Percentiles rank a stretch among this genome's conserved stretches.
These are phyloP conservation scores for Drosophila auraria DNA, from an alignment of 1,140 invertebrate genomes.

Conservation along the genomic window DNA sequence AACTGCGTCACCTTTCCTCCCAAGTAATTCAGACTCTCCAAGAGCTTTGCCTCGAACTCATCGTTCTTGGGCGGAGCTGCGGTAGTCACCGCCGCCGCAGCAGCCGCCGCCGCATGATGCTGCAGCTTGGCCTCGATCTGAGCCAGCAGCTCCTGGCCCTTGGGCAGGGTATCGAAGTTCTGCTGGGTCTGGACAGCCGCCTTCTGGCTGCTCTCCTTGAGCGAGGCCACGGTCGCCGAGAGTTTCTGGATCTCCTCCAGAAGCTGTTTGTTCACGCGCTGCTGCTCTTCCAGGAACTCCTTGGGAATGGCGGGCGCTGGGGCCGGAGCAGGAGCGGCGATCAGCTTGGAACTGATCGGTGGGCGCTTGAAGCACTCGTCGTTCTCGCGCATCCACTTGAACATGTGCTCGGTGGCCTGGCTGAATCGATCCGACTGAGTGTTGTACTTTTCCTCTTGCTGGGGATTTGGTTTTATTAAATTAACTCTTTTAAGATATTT, in stretches of 20 bases:
- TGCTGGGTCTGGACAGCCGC: slow-evolving; percentile 58
- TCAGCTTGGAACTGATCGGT: slow-evolving; percentile 65
- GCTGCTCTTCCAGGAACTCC: slow-evolving; percentile 65
- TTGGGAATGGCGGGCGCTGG: slow-evolving; percentile 39
- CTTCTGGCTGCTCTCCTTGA: slow-evolving; percentile 85
- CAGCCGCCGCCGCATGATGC: slow-evolving; percentile 32
- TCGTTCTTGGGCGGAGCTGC: slow-evolving; percentile 62
- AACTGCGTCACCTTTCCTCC: slow-evolving; percentile 53
- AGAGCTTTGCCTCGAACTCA: slow-evolving; percentile 71
- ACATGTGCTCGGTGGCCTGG: slow-evolving; percentile 88
- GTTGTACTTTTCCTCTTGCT: slow-evolving; percentile 84
- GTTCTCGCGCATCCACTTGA: slow-evolving; percentile 87
- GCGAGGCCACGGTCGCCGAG: slow-evolving; percentile 86
- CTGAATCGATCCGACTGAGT: slow-evolving; percentile 89
- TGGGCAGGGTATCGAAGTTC: slow-evolving; percentile 59
- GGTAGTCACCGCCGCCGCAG: slow-evolving; percentile 32
- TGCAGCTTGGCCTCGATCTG: slow-evolving; percentile 77
- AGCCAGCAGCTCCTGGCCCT: slow-evolving; percentile 54
- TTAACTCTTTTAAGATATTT: background rate
- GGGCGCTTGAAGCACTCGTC: slow-evolving; percentile 75
- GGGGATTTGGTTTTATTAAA: background rate
- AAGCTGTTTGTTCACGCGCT: slow-evolving; percentile 85
- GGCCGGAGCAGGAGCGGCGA: slow-evolving; percentile 29
- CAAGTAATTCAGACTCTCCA: slow-evolving; percentile 55
- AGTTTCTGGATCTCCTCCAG: slow-evolving; percentile 87